phyloP scores from a whole-genome alignment of 2,113 vertebrate species.

The Sylvilagus bachmani region DNA sequence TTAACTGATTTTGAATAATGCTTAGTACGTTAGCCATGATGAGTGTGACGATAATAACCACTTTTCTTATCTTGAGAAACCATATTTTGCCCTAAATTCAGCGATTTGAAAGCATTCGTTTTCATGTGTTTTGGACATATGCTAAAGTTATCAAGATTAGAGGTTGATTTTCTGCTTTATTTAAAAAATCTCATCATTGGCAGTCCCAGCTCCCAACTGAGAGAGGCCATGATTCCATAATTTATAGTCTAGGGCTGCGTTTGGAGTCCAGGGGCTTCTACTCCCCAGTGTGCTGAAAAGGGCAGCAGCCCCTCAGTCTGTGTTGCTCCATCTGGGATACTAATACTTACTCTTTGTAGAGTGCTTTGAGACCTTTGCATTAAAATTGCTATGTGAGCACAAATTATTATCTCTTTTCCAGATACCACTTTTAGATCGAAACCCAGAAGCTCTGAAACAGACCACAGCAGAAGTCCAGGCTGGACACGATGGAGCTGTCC shows the following conservation, averaged over 20 bases:
- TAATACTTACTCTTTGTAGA: conserved; percentile 75
- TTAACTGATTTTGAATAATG: conserved; percentile 5
- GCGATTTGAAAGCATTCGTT: conserved; percentile 61
- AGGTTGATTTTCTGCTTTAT: conserved; percentile 43
- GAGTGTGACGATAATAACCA: conserved; percentile 18
- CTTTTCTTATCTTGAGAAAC: conserved; percentile 59
- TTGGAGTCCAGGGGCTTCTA: neutral
- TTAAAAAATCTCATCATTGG: neutral
- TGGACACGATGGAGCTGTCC: neutral
- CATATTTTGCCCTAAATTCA: conserved; percentile 29
- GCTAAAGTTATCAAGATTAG: conserved; percentile 68
- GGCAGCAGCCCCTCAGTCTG: conserved; percentile 65
- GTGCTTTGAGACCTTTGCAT: conserved; percentile 74
- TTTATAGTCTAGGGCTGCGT: conserved; percentile 35
- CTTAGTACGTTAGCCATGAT: conserved; percentile 5
- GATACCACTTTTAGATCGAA: conserved; percentile 79
- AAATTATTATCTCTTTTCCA: conserved; percentile 83
- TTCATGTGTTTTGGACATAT: conserved; percentile 32
- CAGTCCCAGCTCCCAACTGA: conserved; percentile 49
- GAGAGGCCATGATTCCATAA: conserved; percentile 36
- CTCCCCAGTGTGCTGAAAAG: conserved; percentile 26
- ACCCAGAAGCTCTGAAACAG: conserved; percentile 75
- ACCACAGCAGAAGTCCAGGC: conserved; percentile 16
- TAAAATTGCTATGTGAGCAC: conserved; percentile 72
- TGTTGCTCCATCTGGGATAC: conserved; percentile 80